These are phyloP conservation scores for Peromyscus californicus DNA, from an alignment of 2,113 vertebrate genomes.

Conservation along the genomic window DNA sequence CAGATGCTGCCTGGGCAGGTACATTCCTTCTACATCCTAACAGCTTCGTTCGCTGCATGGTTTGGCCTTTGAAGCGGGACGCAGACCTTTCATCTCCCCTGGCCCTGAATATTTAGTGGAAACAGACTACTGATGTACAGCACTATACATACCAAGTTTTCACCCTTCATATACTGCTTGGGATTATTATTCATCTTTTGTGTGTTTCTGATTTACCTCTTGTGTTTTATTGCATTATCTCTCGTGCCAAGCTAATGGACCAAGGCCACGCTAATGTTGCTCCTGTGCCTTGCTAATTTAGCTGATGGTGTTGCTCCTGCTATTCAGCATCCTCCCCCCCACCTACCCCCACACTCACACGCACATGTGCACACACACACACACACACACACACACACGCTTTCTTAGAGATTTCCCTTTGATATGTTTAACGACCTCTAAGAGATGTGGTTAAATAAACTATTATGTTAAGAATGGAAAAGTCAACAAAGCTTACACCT, in stretches of 20 bases:
- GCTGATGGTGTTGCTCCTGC: neutral
- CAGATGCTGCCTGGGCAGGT: constrained; percentile 21
- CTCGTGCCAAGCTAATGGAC: neutral
- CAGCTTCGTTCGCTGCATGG: neutral
- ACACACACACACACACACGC: neutral
- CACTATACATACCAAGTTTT: neutral
- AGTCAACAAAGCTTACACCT: constrained; percentile 63
- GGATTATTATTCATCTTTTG: neutral
- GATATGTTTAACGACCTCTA: constrained; percentile 66
- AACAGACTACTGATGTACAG: neutral
- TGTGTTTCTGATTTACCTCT: neutral
- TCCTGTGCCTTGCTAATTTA: constrained; percentile 10
- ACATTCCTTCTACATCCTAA: neutral
- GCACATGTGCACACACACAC: neutral
- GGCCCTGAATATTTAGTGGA: neutral
- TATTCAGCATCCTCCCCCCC: neutral
- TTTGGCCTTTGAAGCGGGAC: neutral
- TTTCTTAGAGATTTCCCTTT: constrained; percentile 67
- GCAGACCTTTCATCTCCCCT: neutral
- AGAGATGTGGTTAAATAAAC: constrained; percentile 72
- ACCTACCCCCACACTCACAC: too few relatives aligned
- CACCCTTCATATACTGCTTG: neutral
- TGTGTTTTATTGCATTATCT: neutral
- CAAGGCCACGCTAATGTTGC: neutral
- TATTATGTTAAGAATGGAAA: constrained; percentile 69